Base-by-base conservation (phyloP, 1,140 invertebrate genomes). In the Sweltsa coloradensis region DNA sequence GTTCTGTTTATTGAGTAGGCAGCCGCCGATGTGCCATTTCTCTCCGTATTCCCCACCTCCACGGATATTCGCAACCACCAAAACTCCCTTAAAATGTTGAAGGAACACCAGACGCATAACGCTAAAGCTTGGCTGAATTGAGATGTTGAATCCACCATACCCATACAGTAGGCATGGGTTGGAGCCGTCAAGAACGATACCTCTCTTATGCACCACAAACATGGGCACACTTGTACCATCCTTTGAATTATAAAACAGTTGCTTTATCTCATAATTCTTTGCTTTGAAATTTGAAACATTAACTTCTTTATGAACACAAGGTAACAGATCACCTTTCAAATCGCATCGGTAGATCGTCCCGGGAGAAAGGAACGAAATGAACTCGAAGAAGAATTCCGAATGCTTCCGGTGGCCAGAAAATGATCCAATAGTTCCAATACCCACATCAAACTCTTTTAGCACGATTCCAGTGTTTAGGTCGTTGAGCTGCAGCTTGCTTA, bases 31-130 rank as follows among this genome's bases (percentile, higher is more conserved):
- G 65, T 99, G 94, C 96, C 96, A 99, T 45, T 79, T 81, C 65
- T 96, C 88, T 31, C 96, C 96, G 67, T 98, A 99, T 68, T 99
- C 95, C 1, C 87, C 92, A 59, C 96, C 96, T 42, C 96, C 96
- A 36, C 96, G 73, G 36, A 99, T 83, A 70, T 98, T 99, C 11
- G 96, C 83, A 53, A 96, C 73, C 11, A 89, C 95, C 48, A 90
- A 73, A 39, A 97, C 70, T 3, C 92, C 92, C 63, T 83, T 74
- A 47, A 97, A 83, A 62, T 93, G 79, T 56, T 95, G 81, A 57
- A 98, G 81, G 62, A 96, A 96, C 48, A 94, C 75, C 23, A 96
- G 66, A 49, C 87, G 71, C 3, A 80, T 79, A 5, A 91, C 75
- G 54, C 82, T 85, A 67, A 90, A 91, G 14, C 74, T 76, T 5